A percentile compares a stretch with the other conserved stretches of the same genome.
phyloP scores from a whole-genome alignment of 2,888 invertebrate genomes.

The Acholoe squamosa region DNA sequence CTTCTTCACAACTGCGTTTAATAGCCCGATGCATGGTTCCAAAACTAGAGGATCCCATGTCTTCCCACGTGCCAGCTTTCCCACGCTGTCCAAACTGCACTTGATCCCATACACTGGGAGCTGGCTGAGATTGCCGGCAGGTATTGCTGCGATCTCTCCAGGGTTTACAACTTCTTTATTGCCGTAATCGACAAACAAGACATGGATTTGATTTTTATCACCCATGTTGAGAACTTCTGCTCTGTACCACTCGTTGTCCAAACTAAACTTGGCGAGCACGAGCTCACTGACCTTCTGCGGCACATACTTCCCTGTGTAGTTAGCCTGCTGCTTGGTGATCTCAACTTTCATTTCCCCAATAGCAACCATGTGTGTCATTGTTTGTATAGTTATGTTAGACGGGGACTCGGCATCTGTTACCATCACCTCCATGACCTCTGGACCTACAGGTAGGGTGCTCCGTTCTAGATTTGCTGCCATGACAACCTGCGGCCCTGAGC shows the following conservation, averaged over 20 bases:
- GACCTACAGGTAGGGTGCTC: not conserved
- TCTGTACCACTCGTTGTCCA: slow-evolving; percentile 46
- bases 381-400: not conserved
- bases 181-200: slow-evolving; percentile 46
- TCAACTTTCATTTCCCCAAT: not conserved
- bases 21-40: not conserved
- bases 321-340: not conserved
- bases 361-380: not conserved
- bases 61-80: not conserved
- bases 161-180: not conserved
- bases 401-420: not conserved
- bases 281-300: not conserved
- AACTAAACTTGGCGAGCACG: slow-evolving; percentile 18
- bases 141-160: not conserved
- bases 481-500: not conserved
- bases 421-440: not conserved
- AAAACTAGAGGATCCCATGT: not conserved
- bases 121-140: not conserved
- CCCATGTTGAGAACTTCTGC: not conserved
- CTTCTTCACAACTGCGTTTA: not conserved
- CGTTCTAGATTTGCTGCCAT: not conserved
- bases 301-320: not conserved
- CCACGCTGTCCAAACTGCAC: not conserved
- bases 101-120: not conserved
- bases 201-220: not conserved